Evolutionary conservation across 92 coral and sea anemone genomes (phyloP).

Genomic region (Epizoanthus rinbou): DNA sequence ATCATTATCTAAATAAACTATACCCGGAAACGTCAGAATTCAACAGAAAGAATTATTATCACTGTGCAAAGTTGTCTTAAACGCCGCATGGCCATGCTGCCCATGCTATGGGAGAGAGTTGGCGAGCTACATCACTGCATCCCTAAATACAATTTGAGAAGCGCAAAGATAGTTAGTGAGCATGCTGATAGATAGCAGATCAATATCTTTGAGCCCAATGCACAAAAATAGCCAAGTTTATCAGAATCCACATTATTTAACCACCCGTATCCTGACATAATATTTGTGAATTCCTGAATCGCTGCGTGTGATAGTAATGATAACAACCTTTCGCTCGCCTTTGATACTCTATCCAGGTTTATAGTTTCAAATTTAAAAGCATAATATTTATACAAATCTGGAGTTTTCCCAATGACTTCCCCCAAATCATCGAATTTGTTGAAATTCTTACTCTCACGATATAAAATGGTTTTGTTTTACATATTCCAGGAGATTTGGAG

Average conservation of each 20-base stretch:
- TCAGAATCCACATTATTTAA: conserved; percentile 54
- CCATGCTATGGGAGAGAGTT: background rate
- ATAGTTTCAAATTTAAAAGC: background rate
- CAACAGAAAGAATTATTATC: conserved; percentile 29
- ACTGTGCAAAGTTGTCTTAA: conserved; percentile 32
- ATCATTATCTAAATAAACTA: conserved; percentile 61
- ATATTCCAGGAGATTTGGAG: conserved; percentile 23
- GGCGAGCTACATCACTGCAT: background rate
- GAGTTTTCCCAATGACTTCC: background rate
- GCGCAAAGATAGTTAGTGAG: conserved; percentile 5
- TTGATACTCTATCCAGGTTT: conserved; percentile 37
- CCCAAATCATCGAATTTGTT: background rate
- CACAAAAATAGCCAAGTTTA: conserved; percentile 63
- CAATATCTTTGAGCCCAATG: conserved; percentile 60
- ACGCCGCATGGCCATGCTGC: background rate
- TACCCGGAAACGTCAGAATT: conserved; percentile 64
- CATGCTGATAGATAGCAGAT: conserved; percentile 48
- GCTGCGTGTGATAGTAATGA: conserved; percentile 55
- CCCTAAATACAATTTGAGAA: background rate
- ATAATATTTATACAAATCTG: background rate
- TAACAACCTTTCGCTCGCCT: conserved; percentile 37
- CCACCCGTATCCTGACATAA: conserved; percentile 51
- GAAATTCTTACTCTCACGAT: conserved; percentile 6
- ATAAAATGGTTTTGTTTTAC: conserved; percentile 22
- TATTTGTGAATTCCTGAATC: conserved; percentile 72